Base-by-base conservation (phyloP, 1,140 invertebrate genomes). In the Varroa destructor region DNA sequence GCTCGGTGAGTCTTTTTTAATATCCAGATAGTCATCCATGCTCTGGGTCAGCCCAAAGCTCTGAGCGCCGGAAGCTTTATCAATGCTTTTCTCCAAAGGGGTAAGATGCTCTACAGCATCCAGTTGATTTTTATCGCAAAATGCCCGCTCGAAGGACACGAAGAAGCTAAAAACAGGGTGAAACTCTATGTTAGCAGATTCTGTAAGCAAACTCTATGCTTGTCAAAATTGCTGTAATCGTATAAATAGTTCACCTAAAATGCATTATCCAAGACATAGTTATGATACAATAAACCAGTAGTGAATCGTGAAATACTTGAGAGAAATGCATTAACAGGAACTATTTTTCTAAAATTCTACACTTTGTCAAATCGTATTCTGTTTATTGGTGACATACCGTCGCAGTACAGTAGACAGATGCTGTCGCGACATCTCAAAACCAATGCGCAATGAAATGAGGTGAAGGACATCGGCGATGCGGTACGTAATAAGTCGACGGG, bases 321-420 rank as follows among this genome's bases (percentile, higher is more conserved):
- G 57, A 12, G 42, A 58, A 58, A 14, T 12, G 42, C 57, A 6
- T 37, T n/a, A 56, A 12, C n/a, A 12, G 10, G 10, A 56, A n/a
- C 55, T 12, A 56, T 56, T 56, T 56, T 56, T 56, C 55, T 56
- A 10, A 56, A 56, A 12, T n/a, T 56, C 10, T 56, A 56, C n/a
- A n/a, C n/a, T 8, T 51, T 8, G 46, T 8, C 46, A 8, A 3
- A 51, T 51, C 46, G 46, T 25, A 89, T 87, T 81, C 88, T 89
- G 77, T 90, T 88, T 78, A 95, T 87, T 85, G n/a, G 88, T 78
- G 78, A 95, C 93, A 78, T 93, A 92, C 61, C 86, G 71, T 78
- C 87, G 85, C 70, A 90, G 78, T 3, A 85, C 82, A 14, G 85
- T 84, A 58, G 89, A 86, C 37, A 93, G 80, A 76, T 90, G 86